These are phyloP conservation scores for Gila robusta DNA, from an alignment of 2,797 vertebrate species.

Conservation along the genomic window DNA sequence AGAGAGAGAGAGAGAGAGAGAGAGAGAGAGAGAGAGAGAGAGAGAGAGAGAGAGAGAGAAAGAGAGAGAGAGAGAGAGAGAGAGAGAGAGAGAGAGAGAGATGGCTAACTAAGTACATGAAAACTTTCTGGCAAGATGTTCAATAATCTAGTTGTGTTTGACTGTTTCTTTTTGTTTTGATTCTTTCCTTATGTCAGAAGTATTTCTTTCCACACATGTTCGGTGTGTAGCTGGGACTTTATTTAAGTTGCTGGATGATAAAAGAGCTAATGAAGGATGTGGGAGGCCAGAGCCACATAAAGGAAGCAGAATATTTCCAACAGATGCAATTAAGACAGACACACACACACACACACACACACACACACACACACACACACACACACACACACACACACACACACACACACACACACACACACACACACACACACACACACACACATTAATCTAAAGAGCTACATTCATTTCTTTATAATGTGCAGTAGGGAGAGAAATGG, in stretches of 20 bases:
- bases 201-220: neutral
- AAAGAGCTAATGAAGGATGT: slow-evolving; percentile 44
- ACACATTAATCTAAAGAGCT: slow-evolving; percentile 17
- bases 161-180: slow-evolving; percentile 1
- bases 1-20: neutral
- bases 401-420: slow-evolving; percentile 10
- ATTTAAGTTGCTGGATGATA: slow-evolving; percentile 42
- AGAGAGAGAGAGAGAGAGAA: neutral
- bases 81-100: neutral
- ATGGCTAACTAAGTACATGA: neutral
- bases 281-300: slow-evolving; percentile 42
- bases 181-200: slow-evolving; percentile 20
- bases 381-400: slow-evolving; percentile 10
- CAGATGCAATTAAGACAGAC: slow-evolving; percentile 4
- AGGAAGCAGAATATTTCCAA: slow-evolving; percentile 27
- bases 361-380: slow-evolving; percentile 10
- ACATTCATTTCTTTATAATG: slow-evolving; percentile 1
- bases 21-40: neutral
- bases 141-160: neutral
- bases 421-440: slow-evolving; percentile 12
- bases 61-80: neutral
- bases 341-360: slow-evolving; percentile 17
- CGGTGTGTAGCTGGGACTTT: slow-evolving; percentile 11
- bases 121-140: slow-evolving; percentile 24
- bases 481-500: slow-evolving; percentile 2